Base-by-base conservation (phyloP, 2,888 invertebrate species). In the Parascotia fuliginaria region DNA sequence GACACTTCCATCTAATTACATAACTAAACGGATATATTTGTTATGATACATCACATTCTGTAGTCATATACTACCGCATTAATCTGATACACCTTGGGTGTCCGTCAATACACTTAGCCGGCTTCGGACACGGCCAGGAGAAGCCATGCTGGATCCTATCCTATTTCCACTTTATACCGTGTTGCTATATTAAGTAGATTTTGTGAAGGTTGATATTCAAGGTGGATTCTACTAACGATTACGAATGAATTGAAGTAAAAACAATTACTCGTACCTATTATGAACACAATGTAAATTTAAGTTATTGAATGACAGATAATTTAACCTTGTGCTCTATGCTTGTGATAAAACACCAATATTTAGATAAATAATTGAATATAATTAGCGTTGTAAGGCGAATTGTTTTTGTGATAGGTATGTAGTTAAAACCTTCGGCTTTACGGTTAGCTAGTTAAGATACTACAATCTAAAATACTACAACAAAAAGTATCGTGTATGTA, bases 131-230 rank as follows among this genome's bases (percentile, higher is more conserved):
- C 64, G 75, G 81, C 71, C 83, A 68, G 60, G 54, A 39, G 79
- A 83, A 81, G 81, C 83, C 81, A 71, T 65, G 64, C 43, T 63
- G 74, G 79, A 77, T 79, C 53, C 68, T 78, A 84, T 81, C 79
- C 81, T 80, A 82, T 83, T 82, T 81, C 68, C 60, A 70, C 49
- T 65, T 60, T 65, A 59, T 62, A 60, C 40, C 53, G 50, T 52
- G 54, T 56, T 58, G 49, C 52, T 41, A 52, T 52, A 67, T 58
- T 66, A 65, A 67, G 59, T 41, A 55, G 62, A 53, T 63, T 64
- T 33, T 3, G 9, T 14, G 15, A 39, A 15, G 15, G 16, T 39
- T 6, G 11, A 34, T 7, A 19, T 24, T 7, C 24, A 24, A 7
- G 24, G 24, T 24, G 24, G 19, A 19, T 19, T n/a, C n/a, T n/a